A percentile compares a stretch with the other conserved stretches of the same genome.
Conservation (phyloP, 2,888 invertebrate species). For the Venusia cambrica region DNA sequence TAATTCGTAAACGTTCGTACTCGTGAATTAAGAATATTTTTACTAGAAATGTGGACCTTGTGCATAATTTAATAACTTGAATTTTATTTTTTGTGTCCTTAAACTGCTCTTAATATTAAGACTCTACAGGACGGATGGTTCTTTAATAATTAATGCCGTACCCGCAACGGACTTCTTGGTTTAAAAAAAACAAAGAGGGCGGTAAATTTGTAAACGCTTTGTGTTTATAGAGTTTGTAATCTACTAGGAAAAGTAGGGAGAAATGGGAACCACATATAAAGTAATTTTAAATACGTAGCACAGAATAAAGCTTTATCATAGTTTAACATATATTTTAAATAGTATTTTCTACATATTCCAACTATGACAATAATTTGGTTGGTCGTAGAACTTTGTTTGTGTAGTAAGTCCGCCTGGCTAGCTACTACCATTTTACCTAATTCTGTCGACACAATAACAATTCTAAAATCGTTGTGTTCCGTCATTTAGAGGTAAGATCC, state of each 20-base stretch:
- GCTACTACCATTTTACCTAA: no score
- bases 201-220: slow-evolving; percentile 52
- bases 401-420: no score
- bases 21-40: slow-evolving; percentile 18
- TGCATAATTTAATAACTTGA: slow-evolving; percentile 19
- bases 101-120: slow-evolving; percentile 47
- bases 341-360: no score
- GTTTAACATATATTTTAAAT: no score
- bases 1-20: slow-evolving; percentile 28
- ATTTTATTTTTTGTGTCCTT: slow-evolving; percentile 44
- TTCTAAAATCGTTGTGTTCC: no score
- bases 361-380: no score
- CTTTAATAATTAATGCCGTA: slow-evolving; percentile 57
- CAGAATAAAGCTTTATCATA: no score
- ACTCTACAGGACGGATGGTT: slow-evolving; percentile 35
- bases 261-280: slow-evolving; percentile 27
- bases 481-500: no score
- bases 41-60: slow-evolving; percentile 15
- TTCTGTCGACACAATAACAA: no score
- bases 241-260: slow-evolving; percentile 29
- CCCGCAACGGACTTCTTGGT: slow-evolving; percentile 40
- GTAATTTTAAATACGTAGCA: no score
- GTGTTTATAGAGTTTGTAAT: slow-evolving; percentile 44
- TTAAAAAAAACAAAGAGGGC: slow-evolving; percentile 48
- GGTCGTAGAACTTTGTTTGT: no score